Percentiles rank a stretch among this genome's conserved stretches.
These are phyloP conservation scores for Cassiopea andromeda DNA, from an alignment of 30 jellyfish, hydroid and myxozoan genomes.

Conservation along the genomic window DNA sequence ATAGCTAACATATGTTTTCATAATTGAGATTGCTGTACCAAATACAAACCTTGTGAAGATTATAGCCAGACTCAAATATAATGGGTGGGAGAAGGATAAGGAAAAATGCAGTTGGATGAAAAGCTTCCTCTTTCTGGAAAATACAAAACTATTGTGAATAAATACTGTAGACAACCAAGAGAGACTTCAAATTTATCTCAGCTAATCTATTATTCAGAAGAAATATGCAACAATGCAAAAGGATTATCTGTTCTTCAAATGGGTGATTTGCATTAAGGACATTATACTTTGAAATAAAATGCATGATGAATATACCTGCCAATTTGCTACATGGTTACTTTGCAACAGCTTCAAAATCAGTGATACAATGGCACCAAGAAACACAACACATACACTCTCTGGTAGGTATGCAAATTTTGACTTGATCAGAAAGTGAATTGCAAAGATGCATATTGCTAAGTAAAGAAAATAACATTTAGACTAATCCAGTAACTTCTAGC, in stretches of 20 bases:
- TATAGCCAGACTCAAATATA: conserved; percentile 94
- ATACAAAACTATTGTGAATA: not conserved
- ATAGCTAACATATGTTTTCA: not conserved
- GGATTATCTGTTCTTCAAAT: too few species aligned
- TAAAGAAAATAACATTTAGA: not conserved
- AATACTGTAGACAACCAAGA: too few species aligned
- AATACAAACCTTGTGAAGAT: conserved; percentile 86
- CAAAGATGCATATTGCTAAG: conserved; percentile 90
- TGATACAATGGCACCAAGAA: conserved; percentile 90
- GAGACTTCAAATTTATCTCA: too few species aligned
- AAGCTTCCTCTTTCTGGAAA: conserved; percentile 90
- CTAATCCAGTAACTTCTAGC: too few species aligned
- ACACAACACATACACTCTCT: conserved; percentile 96
- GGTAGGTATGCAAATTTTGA: conserved; percentile 94
- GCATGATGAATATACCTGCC: conserved; percentile 80
- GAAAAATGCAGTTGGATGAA: conserved; percentile 94
- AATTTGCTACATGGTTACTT: conserved; percentile 76
- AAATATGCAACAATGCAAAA: too few species aligned
- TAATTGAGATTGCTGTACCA: not conserved
- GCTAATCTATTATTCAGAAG: too few species aligned
- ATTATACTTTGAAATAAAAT: not conserved
- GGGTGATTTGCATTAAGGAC: too few species aligned
- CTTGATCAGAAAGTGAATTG: conserved; percentile 87
- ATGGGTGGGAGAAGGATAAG: conserved; percentile 95
- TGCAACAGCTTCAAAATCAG: conserved; percentile 74